Evolutionary conservation across 2,113 vertebrate genomes (phyloP).

Genomic region (Nicator chloris): DNA sequence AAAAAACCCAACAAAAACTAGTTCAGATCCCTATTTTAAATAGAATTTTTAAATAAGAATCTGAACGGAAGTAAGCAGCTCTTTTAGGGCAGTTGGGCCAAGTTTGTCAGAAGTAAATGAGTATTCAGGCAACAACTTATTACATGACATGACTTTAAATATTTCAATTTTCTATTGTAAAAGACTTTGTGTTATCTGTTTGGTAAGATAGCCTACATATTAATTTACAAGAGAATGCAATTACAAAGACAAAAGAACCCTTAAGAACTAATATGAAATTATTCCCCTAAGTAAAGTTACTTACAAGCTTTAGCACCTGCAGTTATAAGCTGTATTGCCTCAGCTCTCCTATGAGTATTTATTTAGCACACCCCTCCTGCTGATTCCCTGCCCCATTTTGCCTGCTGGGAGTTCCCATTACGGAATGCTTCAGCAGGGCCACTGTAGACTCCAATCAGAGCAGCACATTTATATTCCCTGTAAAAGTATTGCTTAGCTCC

Average conservation of each 20-base stretch:
- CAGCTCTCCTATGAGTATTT: background rate
- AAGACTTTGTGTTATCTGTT: background rate
- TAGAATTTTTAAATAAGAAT: background rate
- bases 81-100: background rate
- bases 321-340: background rate
- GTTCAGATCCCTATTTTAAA: background rate
- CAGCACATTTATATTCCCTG: background rate
- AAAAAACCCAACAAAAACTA: background rate
- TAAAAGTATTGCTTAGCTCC: background rate
- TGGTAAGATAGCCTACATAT: background rate
- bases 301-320: background rate
- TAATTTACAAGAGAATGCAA: background rate
- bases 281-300: background rate
- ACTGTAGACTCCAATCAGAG: background rate
- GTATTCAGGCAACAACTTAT: background rate
- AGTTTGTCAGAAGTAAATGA: background rate
- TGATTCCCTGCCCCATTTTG: background rate
- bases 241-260: background rate
- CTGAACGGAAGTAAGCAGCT: background rate
- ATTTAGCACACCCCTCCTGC: background rate
- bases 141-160: background rate
- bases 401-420: background rate
- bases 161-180: background rate
- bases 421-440: background rate
- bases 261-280: conserved; percentile 1